Percentiles rank a stretch among this genome's conserved stretches.
phyloP scores from a whole-genome alignment of 1,140 invertebrate genomes.

The Drosophila rhopaloa region DNA sequence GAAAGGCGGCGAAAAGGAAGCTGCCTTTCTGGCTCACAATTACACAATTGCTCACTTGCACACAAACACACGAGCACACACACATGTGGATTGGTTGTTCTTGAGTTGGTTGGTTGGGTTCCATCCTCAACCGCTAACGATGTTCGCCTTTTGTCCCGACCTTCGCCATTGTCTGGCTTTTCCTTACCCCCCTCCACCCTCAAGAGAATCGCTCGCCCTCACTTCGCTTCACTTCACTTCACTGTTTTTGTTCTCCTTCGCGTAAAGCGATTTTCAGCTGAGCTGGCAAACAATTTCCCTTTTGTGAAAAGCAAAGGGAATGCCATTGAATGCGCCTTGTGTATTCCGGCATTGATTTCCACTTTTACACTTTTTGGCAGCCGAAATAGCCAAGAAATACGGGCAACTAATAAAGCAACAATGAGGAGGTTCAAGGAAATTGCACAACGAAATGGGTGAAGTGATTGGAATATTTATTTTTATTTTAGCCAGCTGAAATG shows the following conservation, averaged over 20 bases:
- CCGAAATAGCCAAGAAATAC: not conserved
- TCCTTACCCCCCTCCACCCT: not conserved
- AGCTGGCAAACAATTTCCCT: slow-evolving; percentile 56
- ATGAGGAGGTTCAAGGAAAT: not conserved
- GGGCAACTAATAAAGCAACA: slow-evolving; percentile 16
- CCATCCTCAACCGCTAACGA: slow-evolving; percentile 41
- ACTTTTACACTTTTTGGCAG: slow-evolving; percentile 31
- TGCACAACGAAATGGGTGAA: not conserved
- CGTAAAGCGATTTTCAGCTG: slow-evolving; percentile 59
- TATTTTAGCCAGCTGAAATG: not conserved
- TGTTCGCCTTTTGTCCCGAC: slow-evolving; percentile 48
- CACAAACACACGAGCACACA: not conserved
- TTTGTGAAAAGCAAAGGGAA: slow-evolving; percentile 22
- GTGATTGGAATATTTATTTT: not conserved
- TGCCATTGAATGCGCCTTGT: slow-evolving; percentile 12
- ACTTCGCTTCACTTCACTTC: not conserved
- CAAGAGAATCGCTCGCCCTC: not conserved
- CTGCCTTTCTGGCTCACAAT: slow-evolving; percentile 55
- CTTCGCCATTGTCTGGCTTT: slow-evolving; percentile 15
- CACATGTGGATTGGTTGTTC: slow-evolving; percentile 3
- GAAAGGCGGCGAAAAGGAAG: not conserved
- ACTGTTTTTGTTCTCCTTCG: slow-evolving; percentile 19
- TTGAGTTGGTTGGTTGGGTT: not conserved
- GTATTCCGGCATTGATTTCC: slow-evolving; percentile 32
- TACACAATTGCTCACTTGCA: slow-evolving; percentile 61